Evolutionary conservation across 2,888 invertebrate genomes (phyloP), one percentile per base, ranked within the genome.

Genomic region (Diloba caeruleocephala): DNA sequence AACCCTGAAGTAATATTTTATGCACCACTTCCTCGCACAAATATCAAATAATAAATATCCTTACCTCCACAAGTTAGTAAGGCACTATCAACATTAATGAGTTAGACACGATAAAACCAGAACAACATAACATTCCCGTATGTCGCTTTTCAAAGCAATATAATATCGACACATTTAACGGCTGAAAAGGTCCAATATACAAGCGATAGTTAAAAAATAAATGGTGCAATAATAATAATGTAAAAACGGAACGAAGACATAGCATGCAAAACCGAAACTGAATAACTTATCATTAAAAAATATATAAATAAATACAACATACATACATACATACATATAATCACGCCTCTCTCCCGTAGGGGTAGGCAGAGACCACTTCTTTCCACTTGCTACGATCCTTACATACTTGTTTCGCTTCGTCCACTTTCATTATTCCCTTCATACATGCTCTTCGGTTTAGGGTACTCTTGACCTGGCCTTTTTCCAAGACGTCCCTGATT

Each of bases 171-270:
- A 59, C 28, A 51, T 56, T 44, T 49, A 55, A 39, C 44, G 28
- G 60, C 32, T 38, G 52, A 65, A 81, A 89, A 90, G 90, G 89
- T 91, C 92, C 91, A 90, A 91, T 86, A 84, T 89, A 90, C 89
- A 89, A 89, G 82, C 72, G 56, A 69, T 51, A 68, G 34, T 62
- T 60, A 44, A 53, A 71, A 69, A 68, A 71, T 68, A 71, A 74
- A 65, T 19, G 7, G 79, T 78, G 84, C 82, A 83, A 74, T 71
- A 71, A 38, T 17, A 32, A 48, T 14, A 54, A 43, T 17, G 25
- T 34, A 59, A 42, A 71, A 66, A 68, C 60, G 53, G 68, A 64
- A 68, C 60, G 53, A 69, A 64, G 43, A 78, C 67, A 75, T 57
- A 65, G 71, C 79, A 81, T 82, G 78, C 81, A 74, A 68, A 55